Conservation (phyloP, 2,888 invertebrate species). For the Tiliacea citrago region DNA sequence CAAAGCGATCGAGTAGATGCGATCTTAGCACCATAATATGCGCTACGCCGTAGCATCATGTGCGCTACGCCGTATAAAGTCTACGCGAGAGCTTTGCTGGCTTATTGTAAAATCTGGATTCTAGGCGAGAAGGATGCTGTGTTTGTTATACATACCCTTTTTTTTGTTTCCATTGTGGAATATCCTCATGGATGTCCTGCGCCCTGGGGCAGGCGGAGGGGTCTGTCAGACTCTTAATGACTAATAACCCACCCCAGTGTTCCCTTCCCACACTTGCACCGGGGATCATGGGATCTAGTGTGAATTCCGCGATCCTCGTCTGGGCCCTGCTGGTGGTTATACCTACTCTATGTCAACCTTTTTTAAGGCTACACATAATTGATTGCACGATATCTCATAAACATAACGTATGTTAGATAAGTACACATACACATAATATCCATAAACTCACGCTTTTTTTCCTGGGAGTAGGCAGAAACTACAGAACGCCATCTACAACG, state of each 20-base stretch:
- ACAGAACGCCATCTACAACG: not conserved
- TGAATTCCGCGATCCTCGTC: no score
- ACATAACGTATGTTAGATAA: not conserved
- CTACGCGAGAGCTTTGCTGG: not conserved
- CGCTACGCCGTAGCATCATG: not conserved
- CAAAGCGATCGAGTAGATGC: not conserved
- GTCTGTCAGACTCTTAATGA: no score
- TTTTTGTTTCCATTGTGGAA: no score
- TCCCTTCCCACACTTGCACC: no score
- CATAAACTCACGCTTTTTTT: not conserved
- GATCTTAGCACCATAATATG: not conserved
- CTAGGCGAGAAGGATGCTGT: not conserved
- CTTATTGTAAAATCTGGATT: not conserved
- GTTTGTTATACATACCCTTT: not conserved
- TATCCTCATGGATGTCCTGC: no score
- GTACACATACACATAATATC: not conserved
- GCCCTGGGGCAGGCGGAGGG: no score
- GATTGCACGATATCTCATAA: constrained; percentile 31
- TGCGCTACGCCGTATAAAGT: constrained; percentile 2
- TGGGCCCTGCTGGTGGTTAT: no score
- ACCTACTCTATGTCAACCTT: not conserved
- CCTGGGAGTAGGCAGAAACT: not conserved
- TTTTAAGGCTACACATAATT: constrained; percentile 35
- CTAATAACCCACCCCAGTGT: no score
- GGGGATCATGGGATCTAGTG: no score